Conservation (phyloP, 2,113 vertebrate species). For the Micronycteris hirsuta region DNA sequence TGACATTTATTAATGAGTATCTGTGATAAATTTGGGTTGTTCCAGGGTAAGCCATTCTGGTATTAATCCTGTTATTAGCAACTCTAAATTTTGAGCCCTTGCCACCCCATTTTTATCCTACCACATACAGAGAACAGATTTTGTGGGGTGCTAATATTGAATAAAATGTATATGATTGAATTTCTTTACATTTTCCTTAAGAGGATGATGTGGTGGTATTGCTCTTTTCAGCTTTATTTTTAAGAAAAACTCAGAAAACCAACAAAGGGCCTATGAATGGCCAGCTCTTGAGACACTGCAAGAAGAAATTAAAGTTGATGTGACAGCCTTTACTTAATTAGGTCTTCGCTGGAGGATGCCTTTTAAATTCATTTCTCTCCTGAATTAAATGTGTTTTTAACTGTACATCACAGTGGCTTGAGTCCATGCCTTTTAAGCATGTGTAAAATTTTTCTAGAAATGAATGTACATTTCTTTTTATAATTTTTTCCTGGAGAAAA, state of each 20-base stretch:
- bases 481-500: constrained; percentile 49
- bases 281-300: not conserved
- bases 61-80: not conserved
- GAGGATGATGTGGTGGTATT: not conserved
- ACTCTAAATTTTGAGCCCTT: not conserved
- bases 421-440: constrained; percentile 46
- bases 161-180: constrained; percentile 30
- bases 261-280: not conserved
- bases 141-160: not conserved
- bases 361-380: constrained; percentile 49
- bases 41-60: not conserved
- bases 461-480: constrained; percentile 34
- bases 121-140: not conserved
- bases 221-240: constrained; percentile 63
- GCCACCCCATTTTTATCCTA: not conserved
- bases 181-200: constrained; percentile 42
- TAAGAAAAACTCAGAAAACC: constrained; percentile 52
- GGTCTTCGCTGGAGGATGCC: constrained; percentile 25
- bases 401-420: constrained; percentile 20
- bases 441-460: constrained; percentile 31
- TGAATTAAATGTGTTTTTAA: constrained; percentile 29
- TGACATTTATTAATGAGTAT: not conserved
- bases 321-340: constrained; percentile 38
- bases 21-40: constrained; percentile 3
- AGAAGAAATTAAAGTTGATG: constrained; percentile 32